Base-by-base conservation (phyloP, 2,888 invertebrate species). In the Sphinx pinastri region DNA sequence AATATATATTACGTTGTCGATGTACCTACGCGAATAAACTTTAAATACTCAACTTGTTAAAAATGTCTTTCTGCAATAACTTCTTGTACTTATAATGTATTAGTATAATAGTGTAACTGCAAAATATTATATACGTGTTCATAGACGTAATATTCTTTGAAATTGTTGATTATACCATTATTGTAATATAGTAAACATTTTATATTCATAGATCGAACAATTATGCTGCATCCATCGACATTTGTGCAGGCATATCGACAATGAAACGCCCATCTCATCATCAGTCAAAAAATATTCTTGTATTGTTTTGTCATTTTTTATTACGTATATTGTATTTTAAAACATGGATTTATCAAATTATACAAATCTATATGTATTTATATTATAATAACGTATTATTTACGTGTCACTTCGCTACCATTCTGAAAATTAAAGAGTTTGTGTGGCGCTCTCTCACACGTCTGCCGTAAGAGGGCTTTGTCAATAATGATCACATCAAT, bases 1-100 rank as follows among this genome's bases (percentile, higher is more conserved):
- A 73, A 74, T 73, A 70, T 69, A 72, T 73, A 77, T 81, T 78
- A 76, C 78, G 79, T 80, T 84, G 84, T 83, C 83, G 73, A 77
- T 77, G 79, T 79, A 71, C 76, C 74, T 72, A 74, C 71, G 49
- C 55, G 52, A 59, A 67, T 52, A 10, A 14, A 51, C 5, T 52
- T 67, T 67, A 49, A 47, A 67, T 67, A 67, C 54, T 51, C 54
- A 13, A n/a, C 19, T 47, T 63, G 19, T 63, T 63, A 19, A 49
- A 63, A 47, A n/a, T 2, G 10, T 3, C 45, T 59, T 59, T 7
- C 10, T 60, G 31, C 60, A 45, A 60, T 47, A 63, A 63, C 12
- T 45, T 38, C n/a, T 11, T 63, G 47, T 63, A 19, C 60, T 38
- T 38, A 38, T 38, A 63, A 47, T 63, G 47, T 47, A 19, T 60